phyloP scores from a whole-genome alignment of 2,113 vertebrate species.

The Illadopsis cleaveri region DNA sequence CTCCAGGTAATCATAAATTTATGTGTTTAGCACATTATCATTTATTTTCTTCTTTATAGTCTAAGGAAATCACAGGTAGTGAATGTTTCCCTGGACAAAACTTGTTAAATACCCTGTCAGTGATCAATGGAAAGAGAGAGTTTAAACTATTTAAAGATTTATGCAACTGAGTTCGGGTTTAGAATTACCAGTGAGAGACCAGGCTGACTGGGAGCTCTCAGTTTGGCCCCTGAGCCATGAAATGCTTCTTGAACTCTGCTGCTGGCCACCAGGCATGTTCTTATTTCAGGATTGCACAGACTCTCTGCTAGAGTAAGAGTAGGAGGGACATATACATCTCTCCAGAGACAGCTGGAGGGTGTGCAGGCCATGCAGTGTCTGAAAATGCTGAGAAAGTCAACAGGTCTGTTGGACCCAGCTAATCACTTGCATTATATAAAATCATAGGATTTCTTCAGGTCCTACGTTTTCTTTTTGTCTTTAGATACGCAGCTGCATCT shows the following conservation, averaged over 20 bases:
- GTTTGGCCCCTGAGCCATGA: neutral
- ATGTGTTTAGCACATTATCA: neutral
- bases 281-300: neutral
- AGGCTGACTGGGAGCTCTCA: neutral
- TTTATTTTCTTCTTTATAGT: neutral
- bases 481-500: neutral
- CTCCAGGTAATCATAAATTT: neutral
- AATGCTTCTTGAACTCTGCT: neutral
- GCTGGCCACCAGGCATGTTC: neutral
- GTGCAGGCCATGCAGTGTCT: neutral
- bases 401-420: neutral
- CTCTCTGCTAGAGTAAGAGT: neutral
- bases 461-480: neutral
- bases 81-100: neutral
- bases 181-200: neutral
- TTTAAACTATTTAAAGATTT: slow-evolving; percentile 16
- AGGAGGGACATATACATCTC: neutral
- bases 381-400: neutral
- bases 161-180: neutral
- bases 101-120: neutral
- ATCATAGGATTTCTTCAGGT: neutral
- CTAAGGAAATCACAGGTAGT: neutral
- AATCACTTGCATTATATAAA: neutral
- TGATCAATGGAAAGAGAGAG: neutral
- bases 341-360: neutral